phyloP scores from a whole-genome alignment of 2,797 vertebrate genomes.

The Etheostoma nigrum region DNA sequence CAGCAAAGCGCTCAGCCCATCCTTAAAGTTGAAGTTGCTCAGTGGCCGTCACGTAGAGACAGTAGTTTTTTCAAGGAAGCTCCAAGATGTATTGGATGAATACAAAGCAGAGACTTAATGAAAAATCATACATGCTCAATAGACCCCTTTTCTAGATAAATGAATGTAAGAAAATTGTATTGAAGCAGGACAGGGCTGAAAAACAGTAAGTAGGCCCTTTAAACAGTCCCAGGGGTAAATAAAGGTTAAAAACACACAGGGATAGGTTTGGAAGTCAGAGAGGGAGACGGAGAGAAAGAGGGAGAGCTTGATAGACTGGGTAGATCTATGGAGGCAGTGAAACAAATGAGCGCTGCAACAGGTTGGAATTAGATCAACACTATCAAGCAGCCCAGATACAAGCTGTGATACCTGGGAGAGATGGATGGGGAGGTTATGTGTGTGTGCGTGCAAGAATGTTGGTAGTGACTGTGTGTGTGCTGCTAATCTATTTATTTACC shows the following conservation, averaged over 20 bases:
- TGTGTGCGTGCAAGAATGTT: slow-evolving; percentile 18
- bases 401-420: slow-evolving; percentile 77
- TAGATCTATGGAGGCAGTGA: slow-evolving; percentile 66
- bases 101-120: slow-evolving; percentile 2
- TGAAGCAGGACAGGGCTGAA: neutral
- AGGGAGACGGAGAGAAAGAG: slow-evolving; percentile 4
- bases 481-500: slow-evolving; percentile 85
- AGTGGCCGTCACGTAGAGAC: neutral
- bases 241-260: slow-evolving; percentile 21
- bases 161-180: neutral
- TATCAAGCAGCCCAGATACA: slow-evolving; percentile 83
- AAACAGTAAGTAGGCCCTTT: slow-evolving; percentile 17
- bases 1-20: neutral
- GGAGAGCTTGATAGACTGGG: slow-evolving; percentile 50
- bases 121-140: neutral
- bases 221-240: slow-evolving; percentile 11
- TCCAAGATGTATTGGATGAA: neutral
- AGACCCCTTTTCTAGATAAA: neutral
- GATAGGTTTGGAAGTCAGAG: slow-evolving; percentile 26
- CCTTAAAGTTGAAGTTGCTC: neutral
- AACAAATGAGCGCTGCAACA: slow-evolving; percentile 78
- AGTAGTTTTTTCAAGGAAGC: neutral
- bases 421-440: slow-evolving; percentile 51
- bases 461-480: slow-evolving; percentile 26
- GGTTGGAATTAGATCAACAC: slow-evolving; percentile 83